Conservation (phyloP, 2,113 vertebrate species). For the human region GRCh38 chr6:157673001-157673500, state of each 20-base stretch:
- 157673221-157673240: background rate
- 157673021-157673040: slow-evolving; percentile 92
- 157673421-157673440: slow-evolving; percentile 67
- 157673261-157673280: fast-evolving
- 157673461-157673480: slow-evolving; percentile 75
- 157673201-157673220: background rate
- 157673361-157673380: background rate
- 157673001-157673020: slow-evolving; percentile 91
- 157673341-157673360: slow-evolving; percentile 54
- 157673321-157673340: background rate
- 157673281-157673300: background rate
- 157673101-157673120: slow-evolving; percentile 98
- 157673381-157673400: fast-evolving
- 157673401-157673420: slow-evolving; percentile 69
- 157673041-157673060: slow-evolving; percentile 92
- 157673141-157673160: background rate
- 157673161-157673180: background rate
- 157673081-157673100: slow-evolving; percentile 97
- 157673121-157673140: slow-evolving; percentile 66
- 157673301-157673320: background rate
- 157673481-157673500: slow-evolving; percentile 83
- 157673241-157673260: background rate
- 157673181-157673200: background rate
- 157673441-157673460: slow-evolving; percentile 72
- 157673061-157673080: slow-evolving; percentile 96